phyloP scores from a whole-genome alignment of 2,113 vertebrate genomes.

The Illadopsis cleaveri region DNA sequence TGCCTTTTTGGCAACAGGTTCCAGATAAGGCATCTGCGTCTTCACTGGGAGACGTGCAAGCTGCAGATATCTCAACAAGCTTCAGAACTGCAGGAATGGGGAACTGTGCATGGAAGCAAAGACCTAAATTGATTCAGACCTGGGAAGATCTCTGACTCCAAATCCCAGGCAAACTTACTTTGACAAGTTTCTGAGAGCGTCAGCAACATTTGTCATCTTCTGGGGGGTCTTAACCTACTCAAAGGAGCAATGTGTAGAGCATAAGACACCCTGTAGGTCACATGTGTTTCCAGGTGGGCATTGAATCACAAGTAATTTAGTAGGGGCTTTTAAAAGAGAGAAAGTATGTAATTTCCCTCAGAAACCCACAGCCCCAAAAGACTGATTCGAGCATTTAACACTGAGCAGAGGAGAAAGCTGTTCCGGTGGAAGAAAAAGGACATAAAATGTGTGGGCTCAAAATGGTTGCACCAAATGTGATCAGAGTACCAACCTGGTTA shows the following conservation, averaged over 20 bases:
- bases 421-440: neutral
- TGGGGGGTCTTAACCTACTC: neutral
- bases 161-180: neutral
- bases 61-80: neutral
- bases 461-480: neutral
- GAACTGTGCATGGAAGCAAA: neutral
- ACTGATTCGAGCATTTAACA: neutral
- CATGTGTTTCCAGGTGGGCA: neutral
- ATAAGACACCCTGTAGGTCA: neutral
- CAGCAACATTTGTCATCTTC: neutral
- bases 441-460: neutral
- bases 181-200: neutral
- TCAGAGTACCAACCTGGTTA: neutral
- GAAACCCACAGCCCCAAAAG: neutral
- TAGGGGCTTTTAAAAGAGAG: neutral
- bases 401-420: neutral
- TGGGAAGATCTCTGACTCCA: neutral
- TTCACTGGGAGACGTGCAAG: neutral
- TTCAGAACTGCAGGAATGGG: neutral
- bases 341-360: neutral
- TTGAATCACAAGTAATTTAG: neutral
- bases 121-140: neutral
- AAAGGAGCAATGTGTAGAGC: neutral
- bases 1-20: neutral
- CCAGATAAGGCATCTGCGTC: neutral